Conservation (phyloP, 2,888 invertebrate genomes). For the Bellardia bayeri region DNA sequence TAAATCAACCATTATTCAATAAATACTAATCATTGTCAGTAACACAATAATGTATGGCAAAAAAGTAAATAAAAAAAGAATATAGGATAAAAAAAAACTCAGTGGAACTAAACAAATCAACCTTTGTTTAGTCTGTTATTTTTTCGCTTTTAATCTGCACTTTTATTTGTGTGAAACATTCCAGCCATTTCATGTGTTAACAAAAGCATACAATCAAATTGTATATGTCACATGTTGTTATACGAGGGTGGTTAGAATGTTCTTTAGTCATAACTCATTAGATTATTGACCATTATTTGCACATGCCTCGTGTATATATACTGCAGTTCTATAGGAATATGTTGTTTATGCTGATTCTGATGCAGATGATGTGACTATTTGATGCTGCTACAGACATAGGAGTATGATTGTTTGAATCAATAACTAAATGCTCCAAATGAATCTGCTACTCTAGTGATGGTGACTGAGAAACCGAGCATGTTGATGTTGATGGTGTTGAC, state of each 20-base stretch:
- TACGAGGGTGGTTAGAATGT: background rate
- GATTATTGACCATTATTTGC: too few species aligned
- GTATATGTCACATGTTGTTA: constrained; percentile 48
- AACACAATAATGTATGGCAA: background rate
- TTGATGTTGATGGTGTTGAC: constrained; percentile 57
- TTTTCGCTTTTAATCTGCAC: constrained; percentile 5
- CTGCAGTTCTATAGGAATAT: background rate
- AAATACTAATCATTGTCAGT: constrained; percentile 41
- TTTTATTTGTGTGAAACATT: constrained; percentile 32
- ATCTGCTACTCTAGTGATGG: background rate
- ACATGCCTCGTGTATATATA: background rate
- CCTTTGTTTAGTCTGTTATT: constrained; percentile 19
- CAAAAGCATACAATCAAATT: constrained; percentile 50
- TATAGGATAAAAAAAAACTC: background rate
- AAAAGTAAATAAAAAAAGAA: constrained; percentile 8
- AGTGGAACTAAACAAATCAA: constrained; percentile 9
- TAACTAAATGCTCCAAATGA: background rate
- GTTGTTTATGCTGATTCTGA: background rate
- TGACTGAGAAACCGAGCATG: background rate
- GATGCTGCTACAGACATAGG: background rate
- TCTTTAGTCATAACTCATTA: too few species aligned
- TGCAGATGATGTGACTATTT: constrained; percentile 36
- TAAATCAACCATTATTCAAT: constrained; percentile 55
- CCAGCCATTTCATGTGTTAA: constrained; percentile 45
- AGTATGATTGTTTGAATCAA: background rate